Base-by-base conservation (phyloP, 2,888 invertebrate species). In the Xanthia icteritia region DNA sequence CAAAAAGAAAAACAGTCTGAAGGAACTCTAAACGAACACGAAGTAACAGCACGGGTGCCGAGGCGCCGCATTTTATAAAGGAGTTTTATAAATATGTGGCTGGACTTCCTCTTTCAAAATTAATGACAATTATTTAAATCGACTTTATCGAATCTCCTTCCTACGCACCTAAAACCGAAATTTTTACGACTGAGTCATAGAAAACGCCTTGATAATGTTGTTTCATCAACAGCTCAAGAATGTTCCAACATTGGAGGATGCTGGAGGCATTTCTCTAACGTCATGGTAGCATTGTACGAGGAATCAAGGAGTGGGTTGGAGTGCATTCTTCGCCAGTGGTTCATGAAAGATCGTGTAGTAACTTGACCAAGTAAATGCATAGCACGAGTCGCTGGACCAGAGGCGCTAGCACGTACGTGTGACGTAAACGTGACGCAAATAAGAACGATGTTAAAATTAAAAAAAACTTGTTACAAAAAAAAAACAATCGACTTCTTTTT, bases 131-230 rank as follows among this genome's bases (percentile, higher is more conserved):
- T 36, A 58, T 27, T 45, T 9, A 20, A 72, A 72, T 45, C 27
- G 11, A 36, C 15, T 31, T n/a, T 17, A 58, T 3, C 23, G 11
- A 5, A 36, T 15, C 20, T 68, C 11, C n/a, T 20, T 45, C 42
- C 36, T 5, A 54, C 51, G 23, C 36, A 39, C 20, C 3, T 9
- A 5, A 9, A 17, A 42, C 9, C 15, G 42, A 79, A 23, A 61
- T 61, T 69, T 77, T 54, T 79, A 54, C 2, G 27, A 17, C 36
- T 70, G 42, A 77, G 13, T 77, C 79, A 70, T 45, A 61, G 17
- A 13, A 27, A n/a, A 27, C 15, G 27, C 15, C 11, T 58, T 20
- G 20, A 9, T 23, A 20, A 36, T 58, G 23, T 36, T 72, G 15
- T 13, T 36, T 61, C n/a, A 70, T 36, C 0, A 51, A 61, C 5